Base-by-base conservation (phyloP, 2,888 invertebrate genomes). In the Drosophila fulvimacula region DNA sequence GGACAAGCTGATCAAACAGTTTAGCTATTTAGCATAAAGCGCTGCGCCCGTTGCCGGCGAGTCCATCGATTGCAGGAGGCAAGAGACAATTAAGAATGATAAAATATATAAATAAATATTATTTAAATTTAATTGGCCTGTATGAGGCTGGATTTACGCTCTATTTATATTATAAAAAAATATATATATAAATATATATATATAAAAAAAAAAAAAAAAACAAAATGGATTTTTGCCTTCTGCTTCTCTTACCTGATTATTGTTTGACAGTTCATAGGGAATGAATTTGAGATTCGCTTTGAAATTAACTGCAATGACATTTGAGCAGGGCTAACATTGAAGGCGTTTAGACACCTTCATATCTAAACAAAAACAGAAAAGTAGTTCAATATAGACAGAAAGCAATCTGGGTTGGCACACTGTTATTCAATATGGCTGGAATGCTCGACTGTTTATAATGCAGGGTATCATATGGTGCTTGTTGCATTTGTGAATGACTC, bases 401-500 rank as follows among this genome's bases (percentile, higher is more conserved):
- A 15, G 15, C n/a, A n/a, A n/a, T 36, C 13, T 9, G 2, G 5
- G n/a, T 38, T 17, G 13, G 2, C 7, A 9, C 7, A 15, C 6
- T 19, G 17, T 21, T 42, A 13, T 41, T 42, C 0, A 46, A 46
- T 10, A 10, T 10, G 0, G 6, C 34, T 10, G n/a, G 10, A 10
- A 59, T 61, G 59, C 52, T 27, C 21, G 1, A 9, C 13, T 5
- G 38, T 11, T 34, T 0, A 7, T 3, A 1, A 53, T 67, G 76
- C 70, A 81, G 87, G 69, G 84, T 48, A 71, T 71, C 48, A 60
- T 30, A 15, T 58, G 48, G 65, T 57, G 48, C 38, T 66, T 64
- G 65, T 65, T 55, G 44, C 41, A 42, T 81, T 82, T 84, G 82
- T 84, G 86, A 86, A 86, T 86, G 82, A 71, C 86, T 86, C 42